Evolutionary conservation across 2,113 vertebrate genomes (phyloP), one percentile per base, ranked within the genome.

Genomic region (Cyprinodon tularosa): DNA sequence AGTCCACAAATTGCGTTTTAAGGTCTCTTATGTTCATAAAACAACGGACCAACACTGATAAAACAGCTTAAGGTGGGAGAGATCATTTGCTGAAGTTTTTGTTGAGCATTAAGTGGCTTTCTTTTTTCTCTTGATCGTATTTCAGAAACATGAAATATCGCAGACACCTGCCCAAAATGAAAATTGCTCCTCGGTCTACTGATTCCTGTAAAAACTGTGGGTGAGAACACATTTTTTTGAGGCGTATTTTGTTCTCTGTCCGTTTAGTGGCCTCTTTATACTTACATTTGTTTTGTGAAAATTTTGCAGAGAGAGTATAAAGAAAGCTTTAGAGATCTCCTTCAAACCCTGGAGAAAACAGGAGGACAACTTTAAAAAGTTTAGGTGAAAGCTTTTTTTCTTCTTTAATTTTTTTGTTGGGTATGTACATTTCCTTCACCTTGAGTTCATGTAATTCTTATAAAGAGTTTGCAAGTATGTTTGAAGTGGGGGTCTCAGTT

Each of bases 311-410:
- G 53, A 79, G 22, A 29, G 83, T 37, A 89, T 91, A 44, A 14
- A 81, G 11, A 87, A 86, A 50, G 69, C 84, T 3, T 0, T 80
- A 40, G 64, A 81, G 39, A 60, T 40, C 10, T 88, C 91, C 65
- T 85, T 86, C 59, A 20, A 75, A 14, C 20, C 47, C 60, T 94
- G 94, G 93, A 80, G 48, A 66, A 94, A 75, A 73, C 80, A 91
- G 22, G 91, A 93, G 42, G 66, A 73, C 4, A 92, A 90, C 64
- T 82, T 80, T 20, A 47, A 72, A 39, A 87, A 73, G 22, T 92
- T 94, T 86, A 94, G 93, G 94, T 95, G 75, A 86, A 72, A 37
- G 20, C 3, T 8, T 50, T 3, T 39, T 63, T 63, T 39, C 37
- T 2, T 57, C n/a, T 39, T 39, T 12, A 15, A 39, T 63, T 20